Conservation (phyloP, 2,888 invertebrate genomes). For the Thecophora atra region DNA sequence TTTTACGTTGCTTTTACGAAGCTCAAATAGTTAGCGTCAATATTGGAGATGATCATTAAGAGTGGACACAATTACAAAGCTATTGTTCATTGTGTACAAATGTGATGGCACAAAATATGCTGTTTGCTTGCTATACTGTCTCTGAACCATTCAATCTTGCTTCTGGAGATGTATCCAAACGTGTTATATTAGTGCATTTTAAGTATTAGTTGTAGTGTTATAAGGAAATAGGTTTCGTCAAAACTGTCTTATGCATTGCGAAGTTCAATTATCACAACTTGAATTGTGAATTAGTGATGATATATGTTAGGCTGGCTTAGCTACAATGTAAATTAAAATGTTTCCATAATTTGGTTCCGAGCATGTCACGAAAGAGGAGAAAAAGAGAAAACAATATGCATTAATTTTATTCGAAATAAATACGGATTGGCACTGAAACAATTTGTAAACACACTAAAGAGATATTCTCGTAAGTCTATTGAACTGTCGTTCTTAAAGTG, state of each 20-base stretch:
- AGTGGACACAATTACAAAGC: slow-evolving; percentile 27
- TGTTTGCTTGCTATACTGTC: slow-evolving; percentile 20
- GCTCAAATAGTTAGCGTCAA: not conserved
- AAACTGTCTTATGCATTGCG: slow-evolving; percentile 38
- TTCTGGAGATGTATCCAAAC: slow-evolving; percentile 35
- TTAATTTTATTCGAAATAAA: slow-evolving; percentile 41
- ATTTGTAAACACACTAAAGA: not conserved
- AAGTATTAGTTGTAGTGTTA: slow-evolving; percentile 9
- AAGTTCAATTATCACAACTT: slow-evolving; percentile 50
- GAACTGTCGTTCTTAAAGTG: not conserved
- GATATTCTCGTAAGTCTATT: not conserved
- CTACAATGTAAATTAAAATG: slow-evolving; percentile 47
- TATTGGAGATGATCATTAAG: slow-evolving; percentile 34
- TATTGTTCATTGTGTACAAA: slow-evolving; percentile 10
- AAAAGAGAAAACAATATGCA: slow-evolving; percentile 45
- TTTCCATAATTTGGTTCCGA: slow-evolving; percentile 46
- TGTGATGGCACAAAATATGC: slow-evolving; percentile 13
- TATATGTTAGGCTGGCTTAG: slow-evolving; percentile 65
- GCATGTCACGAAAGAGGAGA: slow-evolving; percentile 45
- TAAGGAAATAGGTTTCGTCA: slow-evolving; percentile 24
- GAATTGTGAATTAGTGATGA: slow-evolving; percentile 59
- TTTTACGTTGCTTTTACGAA: slow-evolving; percentile 43
- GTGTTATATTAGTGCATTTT: slow-evolving; percentile 30
- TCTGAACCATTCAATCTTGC: slow-evolving; percentile 42
- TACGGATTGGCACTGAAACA: not conserved